Percentiles rank a stretch among this genome's conserved stretches.
phyloP scores from a whole-genome alignment of 2,888 invertebrate species.

The Hofmannophila pseudospretella region DNA sequence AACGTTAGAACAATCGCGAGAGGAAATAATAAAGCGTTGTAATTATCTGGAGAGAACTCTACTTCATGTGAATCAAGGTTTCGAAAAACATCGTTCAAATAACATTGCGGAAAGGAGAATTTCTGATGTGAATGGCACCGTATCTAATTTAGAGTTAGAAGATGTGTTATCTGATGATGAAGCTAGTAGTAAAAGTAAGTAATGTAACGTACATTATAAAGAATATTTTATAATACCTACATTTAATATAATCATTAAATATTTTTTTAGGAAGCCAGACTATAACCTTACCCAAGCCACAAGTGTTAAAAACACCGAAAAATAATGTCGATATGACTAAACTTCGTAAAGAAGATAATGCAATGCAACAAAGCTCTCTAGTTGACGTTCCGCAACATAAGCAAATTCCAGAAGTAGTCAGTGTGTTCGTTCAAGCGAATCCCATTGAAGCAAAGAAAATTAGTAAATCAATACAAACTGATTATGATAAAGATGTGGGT shows the following conservation, averaged over 20 bases:
- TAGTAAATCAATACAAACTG: constrained; percentile 44
- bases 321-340: constrained; percentile 15
- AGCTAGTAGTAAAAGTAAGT: constrained; percentile 42
- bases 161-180: constrained; percentile 58
- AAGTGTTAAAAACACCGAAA: constrained; percentile 29
- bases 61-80: constrained; percentile 52
- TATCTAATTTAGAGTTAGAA: constrained; percentile 38
- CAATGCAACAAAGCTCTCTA: constrained; percentile 11
- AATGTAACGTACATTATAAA: neutral
- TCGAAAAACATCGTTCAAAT: constrained; percentile 28
- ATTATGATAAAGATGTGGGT: constrained; percentile 25
- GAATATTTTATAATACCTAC: neutral
- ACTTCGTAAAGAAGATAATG: constrained; percentile 9
- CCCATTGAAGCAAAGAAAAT: constrained; percentile 19
- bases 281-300: constrained; percentile 46
- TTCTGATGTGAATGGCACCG: constrained; percentile 17
- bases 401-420: constrained; percentile 16
- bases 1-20: constrained; percentile 40
- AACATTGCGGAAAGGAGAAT: constrained; percentile 20
- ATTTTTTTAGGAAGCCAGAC: constrained; percentile 52
- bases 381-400: constrained; percentile 11
- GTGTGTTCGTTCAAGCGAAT: constrained; percentile 43
- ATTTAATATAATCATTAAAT: neutral
- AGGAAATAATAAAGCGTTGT: constrained; percentile 44
- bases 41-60: constrained; percentile 52